Base-by-base conservation (phyloP, 2,797 vertebrate genomes). In the Pangasius djambal region DNA sequence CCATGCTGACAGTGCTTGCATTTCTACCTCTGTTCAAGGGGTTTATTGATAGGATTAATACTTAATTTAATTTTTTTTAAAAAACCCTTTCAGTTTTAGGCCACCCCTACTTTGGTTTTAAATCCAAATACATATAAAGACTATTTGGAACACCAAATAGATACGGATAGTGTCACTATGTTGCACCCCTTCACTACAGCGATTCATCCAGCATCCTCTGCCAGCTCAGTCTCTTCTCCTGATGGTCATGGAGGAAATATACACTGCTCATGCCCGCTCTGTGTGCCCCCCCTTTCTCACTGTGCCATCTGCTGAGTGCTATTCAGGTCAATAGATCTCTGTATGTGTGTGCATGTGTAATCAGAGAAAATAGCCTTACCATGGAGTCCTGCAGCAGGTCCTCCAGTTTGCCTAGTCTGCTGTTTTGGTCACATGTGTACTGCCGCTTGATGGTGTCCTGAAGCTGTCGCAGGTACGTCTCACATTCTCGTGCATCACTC, bases 301-400 rank as follows among this genome's bases (percentile, higher is more conserved):
- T 12, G 28, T 57, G 18, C 50, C 77, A 81, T 34, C 52, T 81
- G 52, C 86, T 83, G 75, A 44, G 69, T 65, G 55, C 52, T 90
- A 59, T 44, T 65, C 31, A 83, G 57, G 55, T 28, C 37, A 72
- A 28, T 8, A 59, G 67, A 78, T n/a, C 48, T 61, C 34, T 55
- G 75, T 48, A n/a, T 85, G 57, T 16, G 55, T 22, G 44, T 25
- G 55, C 22, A 10, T 34, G 31, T 69, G 3, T 63, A 4, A 77
- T 37, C 15, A 70, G 74, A 84, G 25, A 67, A n/a, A 50, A 50
- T 6, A n/a, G 9, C 20, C 40, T 86, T 94, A 99, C 99, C 99
- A 99, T 99, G 50, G 99, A 99, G 95, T 99, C 99, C 94, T 99
- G 99, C 86, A 99, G 97, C 90, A 99, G 96, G 93, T 99, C 98